Base-by-base conservation (phyloP, 2,888 invertebrate species). In the Torymus tubicola region DNA sequence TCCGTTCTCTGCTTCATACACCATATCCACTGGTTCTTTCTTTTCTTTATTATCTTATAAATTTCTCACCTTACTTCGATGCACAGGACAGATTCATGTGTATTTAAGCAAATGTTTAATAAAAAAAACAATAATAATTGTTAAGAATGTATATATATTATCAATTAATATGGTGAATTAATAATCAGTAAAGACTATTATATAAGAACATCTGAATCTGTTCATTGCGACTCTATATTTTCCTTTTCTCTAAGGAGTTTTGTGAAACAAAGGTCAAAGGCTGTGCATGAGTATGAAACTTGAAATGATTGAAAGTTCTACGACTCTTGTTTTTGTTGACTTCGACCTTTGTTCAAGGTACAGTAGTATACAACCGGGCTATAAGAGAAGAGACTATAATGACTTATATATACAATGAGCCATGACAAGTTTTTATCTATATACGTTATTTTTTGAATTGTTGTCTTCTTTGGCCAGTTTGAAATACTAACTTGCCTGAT, bases 1-100 rank as follows among this genome's bases (percentile, higher is more conserved):
- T 71, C 78, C 63, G 13, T 78, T 80, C 50, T 82, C 63, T 74
- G 80, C 78, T 80, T 78, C 63, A 74, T 68, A 61, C 69, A 65
- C 73, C 72, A 31, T 55, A 31, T 55, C 24, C 65, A 75, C 31
- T 31, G 2, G 63, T 8, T 61, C 42, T 11, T 73, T 67, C 5
- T 50, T 50, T 8, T 52, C 16, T 14, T 24, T 71, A 21, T 4
- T 11, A 42, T 42, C 42, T 42, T 42, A 42, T 42, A 42, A 42
- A 42, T 60, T 21, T 12, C 50, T 42, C 52, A 50, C 18, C 31
- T 11, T 53, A 42, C 21, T 31, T 24, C 65, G 18, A 31, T 24
- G 4, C 21, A 14, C 16, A 8, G 18, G 55, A 50, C 18, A 4
- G 24, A 61, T 77, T 67, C 18, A 57, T 58, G 42, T 42, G 42